Evolutionary conservation across 2,797 vertebrate species (phyloP).

Genomic region (Lindbergichthys nudifrons): DNA sequence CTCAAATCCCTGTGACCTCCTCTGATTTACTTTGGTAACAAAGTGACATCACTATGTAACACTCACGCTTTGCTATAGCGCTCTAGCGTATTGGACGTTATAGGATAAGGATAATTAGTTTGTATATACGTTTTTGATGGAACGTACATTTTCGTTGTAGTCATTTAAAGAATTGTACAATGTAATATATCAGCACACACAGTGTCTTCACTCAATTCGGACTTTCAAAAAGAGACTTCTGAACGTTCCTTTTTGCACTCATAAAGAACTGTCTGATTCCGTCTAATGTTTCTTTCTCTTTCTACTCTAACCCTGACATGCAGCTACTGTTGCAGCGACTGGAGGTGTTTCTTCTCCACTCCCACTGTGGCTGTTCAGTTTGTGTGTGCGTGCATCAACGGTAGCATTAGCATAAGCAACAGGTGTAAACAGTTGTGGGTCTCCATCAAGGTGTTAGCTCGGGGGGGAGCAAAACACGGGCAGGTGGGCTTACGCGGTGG

Average conservation of each 20-base stretch:
- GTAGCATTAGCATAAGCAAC: conserved; percentile 59
- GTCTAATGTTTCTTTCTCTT: conserved; percentile 12
- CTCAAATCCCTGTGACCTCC: too few species aligned
- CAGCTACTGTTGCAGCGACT: conserved; percentile 10
- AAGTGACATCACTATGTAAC: too few species aligned
- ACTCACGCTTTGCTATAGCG: too few species aligned
- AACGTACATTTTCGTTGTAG: neutral
- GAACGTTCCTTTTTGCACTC: too few species aligned
- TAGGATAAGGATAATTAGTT: neutral
- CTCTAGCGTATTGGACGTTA: too few species aligned
- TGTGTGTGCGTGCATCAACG: conserved; percentile 38
- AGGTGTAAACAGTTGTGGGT: conserved; percentile 64
- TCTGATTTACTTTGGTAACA: too few species aligned
- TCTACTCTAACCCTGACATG: conserved; percentile 24
- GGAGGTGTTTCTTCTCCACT: conserved; percentile 12
- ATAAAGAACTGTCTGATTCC: conserved; percentile 7
- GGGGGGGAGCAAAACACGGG: conserved; percentile 40
- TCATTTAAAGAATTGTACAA: neutral
- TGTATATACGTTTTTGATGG: neutral
- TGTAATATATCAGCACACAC: neutral
- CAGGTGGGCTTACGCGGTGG: conserved; percentile 43
- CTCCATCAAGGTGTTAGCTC: conserved; percentile 51
- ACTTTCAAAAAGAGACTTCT: too few species aligned
- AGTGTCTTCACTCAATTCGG: too few species aligned
- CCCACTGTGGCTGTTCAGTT: conserved; percentile 9